Evolutionary conservation across 2,888 invertebrate species (phyloP).

Genomic region (Theristus sp.): DNA sequence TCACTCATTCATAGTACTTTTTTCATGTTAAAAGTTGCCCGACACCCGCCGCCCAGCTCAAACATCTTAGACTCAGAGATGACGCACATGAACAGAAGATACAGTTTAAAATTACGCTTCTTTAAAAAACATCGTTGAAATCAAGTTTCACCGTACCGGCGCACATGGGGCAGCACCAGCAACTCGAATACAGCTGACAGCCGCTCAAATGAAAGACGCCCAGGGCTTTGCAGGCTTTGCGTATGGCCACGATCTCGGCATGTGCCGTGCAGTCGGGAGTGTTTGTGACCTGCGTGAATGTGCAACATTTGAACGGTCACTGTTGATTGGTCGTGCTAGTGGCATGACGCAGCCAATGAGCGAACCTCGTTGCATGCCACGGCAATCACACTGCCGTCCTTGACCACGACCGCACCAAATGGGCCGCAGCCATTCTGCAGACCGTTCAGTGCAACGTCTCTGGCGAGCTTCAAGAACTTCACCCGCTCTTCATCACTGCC

Average conservation of each 20-base stretch:
- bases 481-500: not conserved
- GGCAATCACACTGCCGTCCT: not conserved
- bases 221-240: not conserved
- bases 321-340: not conserved
- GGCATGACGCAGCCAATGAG: not conserved
- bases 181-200: not conserved
- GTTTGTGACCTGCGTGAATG: not conserved
- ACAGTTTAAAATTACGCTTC: no score
- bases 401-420: not conserved
- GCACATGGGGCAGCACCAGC: not conserved
- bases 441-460: not conserved
- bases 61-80: no score
- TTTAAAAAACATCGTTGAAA: no score
- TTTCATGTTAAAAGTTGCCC: no score
- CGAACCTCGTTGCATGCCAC: not conserved
- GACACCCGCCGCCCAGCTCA: no score
- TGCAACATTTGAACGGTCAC: not conserved
- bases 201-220: not conserved
- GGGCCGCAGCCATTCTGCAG: not conserved
- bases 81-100: no score
- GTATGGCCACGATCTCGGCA: not conserved
- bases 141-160: not conserved
- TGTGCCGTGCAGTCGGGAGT: not conserved
- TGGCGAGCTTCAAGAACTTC: not conserved
- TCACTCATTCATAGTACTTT: no score